phyloP scores from a whole-genome alignment of 2,888 invertebrate species.

The Ormyrus nitidulus region DNA sequence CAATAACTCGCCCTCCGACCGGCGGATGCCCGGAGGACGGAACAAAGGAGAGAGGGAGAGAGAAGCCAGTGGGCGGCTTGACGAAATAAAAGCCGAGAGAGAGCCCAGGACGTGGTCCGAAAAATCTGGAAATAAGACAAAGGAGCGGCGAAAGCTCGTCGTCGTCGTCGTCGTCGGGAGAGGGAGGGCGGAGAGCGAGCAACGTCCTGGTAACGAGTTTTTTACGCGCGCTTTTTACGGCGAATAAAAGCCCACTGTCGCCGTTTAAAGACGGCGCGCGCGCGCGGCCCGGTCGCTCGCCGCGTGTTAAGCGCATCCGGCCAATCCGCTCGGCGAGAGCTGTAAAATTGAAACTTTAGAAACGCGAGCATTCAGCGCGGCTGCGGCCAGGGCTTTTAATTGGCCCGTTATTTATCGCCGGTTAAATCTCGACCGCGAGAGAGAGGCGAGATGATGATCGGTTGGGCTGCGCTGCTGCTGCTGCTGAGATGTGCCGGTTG shows the following conservation, averaged over 20 bases:
- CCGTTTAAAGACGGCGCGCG: slow-evolving; percentile 21
- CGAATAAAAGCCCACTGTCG: slow-evolving; percentile 38
- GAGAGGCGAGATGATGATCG: too few relatives aligned
- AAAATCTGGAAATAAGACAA: too few relatives aligned
- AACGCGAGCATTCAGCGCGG: neutral
- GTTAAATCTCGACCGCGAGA: slow-evolving; percentile 23
- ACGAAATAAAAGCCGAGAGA: slow-evolving; percentile 46
- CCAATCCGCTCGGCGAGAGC: neutral
- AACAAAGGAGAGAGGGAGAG: slow-evolving; percentile 31
- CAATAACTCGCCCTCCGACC: slow-evolving; percentile 65
- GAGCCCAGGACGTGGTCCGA: slow-evolving; percentile 2
- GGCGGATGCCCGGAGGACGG: slow-evolving; percentile 3
- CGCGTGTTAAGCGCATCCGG: slow-evolving; percentile 9
- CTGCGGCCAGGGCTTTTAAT: slow-evolving; percentile 54
- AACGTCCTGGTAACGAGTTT: slow-evolving; percentile 61
- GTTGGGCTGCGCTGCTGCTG: too few relatives aligned
- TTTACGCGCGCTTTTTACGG: slow-evolving; percentile 55
- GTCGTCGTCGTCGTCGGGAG: slow-evolving; percentile 36
- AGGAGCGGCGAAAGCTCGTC: too few relatives aligned
- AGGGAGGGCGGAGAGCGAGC: slow-evolving; percentile 39
- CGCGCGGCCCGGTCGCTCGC: too few relatives aligned
- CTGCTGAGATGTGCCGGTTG: too few relatives aligned
- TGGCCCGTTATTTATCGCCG: slow-evolving; percentile 37
- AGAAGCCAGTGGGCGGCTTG: slow-evolving; percentile 51
- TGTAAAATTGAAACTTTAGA: slow-evolving; percentile 36